These are phyloP conservation scores for Leptinotarsa haldemani DNA, from an alignment of 2,888 invertebrate genomes.

Conservation along the genomic window DNA sequence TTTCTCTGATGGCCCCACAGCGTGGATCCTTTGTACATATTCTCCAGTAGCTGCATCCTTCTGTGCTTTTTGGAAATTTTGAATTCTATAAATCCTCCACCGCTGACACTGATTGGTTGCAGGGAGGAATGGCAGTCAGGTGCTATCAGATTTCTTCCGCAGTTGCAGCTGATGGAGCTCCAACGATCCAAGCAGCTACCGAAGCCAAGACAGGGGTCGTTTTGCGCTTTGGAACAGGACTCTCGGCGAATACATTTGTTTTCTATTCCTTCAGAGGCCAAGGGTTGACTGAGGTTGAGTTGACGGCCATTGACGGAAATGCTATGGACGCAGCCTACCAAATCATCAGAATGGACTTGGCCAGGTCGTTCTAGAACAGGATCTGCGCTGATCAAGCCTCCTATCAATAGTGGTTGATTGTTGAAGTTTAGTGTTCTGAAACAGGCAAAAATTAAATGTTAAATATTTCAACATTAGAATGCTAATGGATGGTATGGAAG, in stretches of 20 bases:
- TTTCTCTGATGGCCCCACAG: slow-evolving; percentile 70
- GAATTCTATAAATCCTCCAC: slow-evolving; percentile 84
- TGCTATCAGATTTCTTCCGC: slow-evolving; percentile 77
- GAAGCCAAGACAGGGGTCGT: slow-evolving; percentile 72
- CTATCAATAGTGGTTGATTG: slow-evolving; percentile 86
- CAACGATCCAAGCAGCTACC: slow-evolving; percentile 87
- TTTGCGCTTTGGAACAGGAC: slow-evolving; percentile 69
- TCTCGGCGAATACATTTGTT: slow-evolving; percentile 81
- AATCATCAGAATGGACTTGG: slow-evolving; percentile 91
- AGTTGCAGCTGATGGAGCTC: slow-evolving; percentile 80
- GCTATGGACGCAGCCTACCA: slow-evolving; percentile 94
- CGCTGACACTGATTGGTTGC: slow-evolving; percentile 82
- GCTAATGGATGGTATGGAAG: background rate
- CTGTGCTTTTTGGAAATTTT: slow-evolving; percentile 85
- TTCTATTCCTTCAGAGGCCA: slow-evolving; percentile 78
- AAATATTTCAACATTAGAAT: too few relatives aligned
- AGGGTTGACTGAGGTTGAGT: slow-evolving; percentile 83
- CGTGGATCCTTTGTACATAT: slow-evolving; percentile 79
- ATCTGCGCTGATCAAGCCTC: slow-evolving; percentile 86
- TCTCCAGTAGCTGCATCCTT: slow-evolving; percentile 86
- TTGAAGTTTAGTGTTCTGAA: slow-evolving; percentile 91
- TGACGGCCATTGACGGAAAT: slow-evolving; percentile 88
- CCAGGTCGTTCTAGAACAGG: slow-evolving; percentile 89
- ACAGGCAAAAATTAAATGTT: slow-evolving; percentile 52
- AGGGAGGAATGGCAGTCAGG: slow-evolving; percentile 84